These are phyloP conservation scores for Oreonectes daqikongensis DNA, from an alignment of 2,797 vertebrate species.

Conservation along the genomic window DNA sequence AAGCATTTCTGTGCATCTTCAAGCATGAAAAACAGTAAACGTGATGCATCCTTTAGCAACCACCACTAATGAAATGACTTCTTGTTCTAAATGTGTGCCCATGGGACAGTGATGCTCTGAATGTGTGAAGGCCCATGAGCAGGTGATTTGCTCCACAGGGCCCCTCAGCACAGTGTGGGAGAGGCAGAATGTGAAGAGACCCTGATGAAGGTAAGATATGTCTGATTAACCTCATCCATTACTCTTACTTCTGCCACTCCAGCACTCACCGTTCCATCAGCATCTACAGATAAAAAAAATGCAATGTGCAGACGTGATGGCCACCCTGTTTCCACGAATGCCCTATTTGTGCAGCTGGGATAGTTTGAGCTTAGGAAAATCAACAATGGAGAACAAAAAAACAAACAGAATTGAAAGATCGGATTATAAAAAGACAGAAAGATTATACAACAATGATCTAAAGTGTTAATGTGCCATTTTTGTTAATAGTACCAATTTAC, in stretches of 20 bases:
- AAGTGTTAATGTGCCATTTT: too few relatives aligned
- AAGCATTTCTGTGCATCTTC: too few relatives aligned
- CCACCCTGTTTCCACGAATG: not conserved
- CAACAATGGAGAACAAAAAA: not conserved
- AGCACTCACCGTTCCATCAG: not conserved
- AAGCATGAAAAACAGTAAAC: not conserved
- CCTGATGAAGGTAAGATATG: constrained; percentile 23
- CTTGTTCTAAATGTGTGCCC: not conserved
- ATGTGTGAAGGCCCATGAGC: not conserved
- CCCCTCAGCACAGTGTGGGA: not conserved
- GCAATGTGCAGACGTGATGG: not conserved
- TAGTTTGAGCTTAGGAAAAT: constrained; percentile 2
- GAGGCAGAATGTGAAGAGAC: not conserved
- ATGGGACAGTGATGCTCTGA: not conserved
- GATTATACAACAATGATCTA: not conserved
- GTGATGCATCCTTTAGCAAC: not conserved
- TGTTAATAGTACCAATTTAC: not conserved
- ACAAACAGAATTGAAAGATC: not conserved
- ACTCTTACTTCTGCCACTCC: constrained; percentile 19
- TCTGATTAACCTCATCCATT: constrained; percentile 38
- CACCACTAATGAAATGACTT: not conserved
- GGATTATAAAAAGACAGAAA: not conserved
- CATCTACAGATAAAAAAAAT: constrained; percentile 20
- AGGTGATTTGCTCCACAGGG: constrained; percentile 12
- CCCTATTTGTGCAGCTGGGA: not conserved